These are phyloP conservation scores for Eristalis pertinax DNA, from an alignment of 2,888 invertebrate species.

Conservation along the genomic window DNA sequence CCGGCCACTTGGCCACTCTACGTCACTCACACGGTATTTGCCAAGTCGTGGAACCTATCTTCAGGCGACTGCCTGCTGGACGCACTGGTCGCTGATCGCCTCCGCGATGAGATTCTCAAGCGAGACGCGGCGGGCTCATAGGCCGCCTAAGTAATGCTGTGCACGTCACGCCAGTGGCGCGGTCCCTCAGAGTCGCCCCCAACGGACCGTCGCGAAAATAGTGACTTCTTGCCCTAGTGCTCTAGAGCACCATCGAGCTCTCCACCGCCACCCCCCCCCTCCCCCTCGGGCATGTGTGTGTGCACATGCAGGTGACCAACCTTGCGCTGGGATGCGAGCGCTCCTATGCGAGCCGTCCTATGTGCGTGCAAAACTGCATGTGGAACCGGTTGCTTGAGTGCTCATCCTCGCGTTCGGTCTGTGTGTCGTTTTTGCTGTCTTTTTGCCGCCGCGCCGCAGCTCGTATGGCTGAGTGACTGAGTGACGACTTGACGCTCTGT, in stretches of 20 bases:
- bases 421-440: constrained; percentile 30
- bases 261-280: neutral
- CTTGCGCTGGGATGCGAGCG: constrained; percentile 55
- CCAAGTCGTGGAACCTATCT: constrained; percentile 39
- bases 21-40: constrained; percentile 31
- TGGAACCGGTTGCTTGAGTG: constrained; percentile 15
- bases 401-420: constrained; percentile 7
- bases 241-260: constrained; percentile 59
- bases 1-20: constrained; percentile 30
- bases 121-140: constrained; percentile 24
- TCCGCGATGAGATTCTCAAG: constrained; percentile 36
- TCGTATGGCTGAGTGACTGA: constrained; percentile 62
- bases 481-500: constrained; percentile 30
- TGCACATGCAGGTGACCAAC: constrained; percentile 36
- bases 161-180: constrained; percentile 46
- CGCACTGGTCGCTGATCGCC: constrained; percentile 13
- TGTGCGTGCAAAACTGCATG: constrained; percentile 42
- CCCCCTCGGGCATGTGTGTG: neutral
- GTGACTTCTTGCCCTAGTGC: constrained; percentile 70
- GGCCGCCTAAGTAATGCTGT: constrained; percentile 34
- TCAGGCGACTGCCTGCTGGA: constrained; percentile 53
- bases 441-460: neutral
- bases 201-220: constrained; percentile 55
- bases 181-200: constrained; percentile 48
- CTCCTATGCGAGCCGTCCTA: constrained; percentile 39